Evolutionary conservation across 2,888 invertebrate genomes (phyloP), one percentile per base, ranked within the genome.

Genomic region (Plusia festucae): DNA sequence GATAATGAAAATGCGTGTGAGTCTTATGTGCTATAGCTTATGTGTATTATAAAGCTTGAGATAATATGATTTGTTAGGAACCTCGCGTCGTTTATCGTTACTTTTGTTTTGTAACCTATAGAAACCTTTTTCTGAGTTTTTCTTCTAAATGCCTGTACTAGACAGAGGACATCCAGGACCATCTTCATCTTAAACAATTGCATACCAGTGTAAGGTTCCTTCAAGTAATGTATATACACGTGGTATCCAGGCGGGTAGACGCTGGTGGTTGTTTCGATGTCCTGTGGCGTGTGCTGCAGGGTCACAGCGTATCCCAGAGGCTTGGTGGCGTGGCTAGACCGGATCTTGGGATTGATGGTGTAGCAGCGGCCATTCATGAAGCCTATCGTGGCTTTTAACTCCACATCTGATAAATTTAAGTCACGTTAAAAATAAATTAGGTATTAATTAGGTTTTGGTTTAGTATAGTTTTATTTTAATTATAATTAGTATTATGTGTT

Each of bases 331-430:
- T 88, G 86, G 32, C 84, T 92, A 59, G 86, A 93, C 73, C 85
- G 83, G 49, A 88, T 84, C 72, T 90, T 92, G 0, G 95, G 97
- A 0, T 91, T 88, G 8, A 97, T 78, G 0, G 96, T 96, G 82
- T 95, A 96, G 82, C 97, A 97, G 53, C 95, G 95, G 0, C 97
- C 97, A 66, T 90, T 84, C 11, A 93, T 84, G 72, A 96, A 96
- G 52, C 96, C 95, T 0, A 95, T 79, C 0, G 90, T 94, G 24
- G 95, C 86, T 1, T 85, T 90, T 4, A 96, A 72, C 13, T 92
- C 89, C 2, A 96, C 88, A 82, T 96, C 96, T 96, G 76, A 24
- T 65, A 57, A 55, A 34, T 22, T 55, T 46, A 11, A 18, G 8
- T n/a, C n/a, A n/a, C n/a, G 16, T 9, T 9, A 18, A 34, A 13